A percentile compares a stretch with the other conserved stretches of the same genome.
Evolutionary conservation across 2,113 vertebrate species (phyloP).

Genomic region (Ibidorhyncha struthersii): DNA sequence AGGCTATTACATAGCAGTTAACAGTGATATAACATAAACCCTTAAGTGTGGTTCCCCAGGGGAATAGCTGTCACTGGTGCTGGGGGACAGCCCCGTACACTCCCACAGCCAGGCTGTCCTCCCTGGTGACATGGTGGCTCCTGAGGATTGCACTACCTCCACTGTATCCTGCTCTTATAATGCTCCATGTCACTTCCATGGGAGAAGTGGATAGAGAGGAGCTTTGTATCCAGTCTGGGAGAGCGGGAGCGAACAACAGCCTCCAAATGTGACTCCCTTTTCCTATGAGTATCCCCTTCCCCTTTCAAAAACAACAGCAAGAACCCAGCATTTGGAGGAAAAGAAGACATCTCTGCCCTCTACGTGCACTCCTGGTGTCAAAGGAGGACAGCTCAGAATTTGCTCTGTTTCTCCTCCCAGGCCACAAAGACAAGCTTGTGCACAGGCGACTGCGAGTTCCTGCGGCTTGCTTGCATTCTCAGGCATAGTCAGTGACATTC

Average conservation of each 20-base stretch:
- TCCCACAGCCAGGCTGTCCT: neutral
- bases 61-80: neutral
- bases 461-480: neutral
- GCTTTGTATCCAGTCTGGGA: neutral
- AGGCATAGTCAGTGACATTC: neutral
- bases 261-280: neutral
- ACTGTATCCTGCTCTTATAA: accelerated
- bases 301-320: neutral
- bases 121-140: neutral
- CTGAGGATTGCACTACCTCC: neutral
- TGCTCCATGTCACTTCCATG: accelerated
- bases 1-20: neutral
- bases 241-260: neutral
- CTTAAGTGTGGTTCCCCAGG: neutral
- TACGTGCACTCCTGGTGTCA: neutral
- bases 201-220: neutral
- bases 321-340: neutral
- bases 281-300: neutral
- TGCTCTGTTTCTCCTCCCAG: neutral
- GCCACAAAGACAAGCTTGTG: neutral
- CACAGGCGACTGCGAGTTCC: neutral
- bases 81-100: neutral
- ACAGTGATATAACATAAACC: neutral
- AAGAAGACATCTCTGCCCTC: neutral
- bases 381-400: neutral